Percentiles rank a stretch among this genome's conserved stretches.
These are phyloP conservation scores for Pseudomyrmex flavicornis DNA, from an alignment of 1,140 invertebrate genomes.

Conservation along the genomic window DNA sequence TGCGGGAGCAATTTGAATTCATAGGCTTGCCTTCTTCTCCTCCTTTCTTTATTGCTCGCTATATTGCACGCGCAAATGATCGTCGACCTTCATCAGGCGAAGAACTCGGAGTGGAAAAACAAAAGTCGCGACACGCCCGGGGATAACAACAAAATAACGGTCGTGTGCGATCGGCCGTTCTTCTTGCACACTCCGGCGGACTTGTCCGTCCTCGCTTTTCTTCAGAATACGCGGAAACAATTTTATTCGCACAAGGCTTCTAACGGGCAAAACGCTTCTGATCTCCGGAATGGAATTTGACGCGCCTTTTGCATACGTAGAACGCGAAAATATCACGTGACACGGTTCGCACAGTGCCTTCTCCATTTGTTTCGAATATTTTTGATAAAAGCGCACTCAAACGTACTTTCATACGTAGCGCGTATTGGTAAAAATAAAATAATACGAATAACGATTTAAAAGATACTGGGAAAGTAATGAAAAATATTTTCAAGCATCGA, in stretches of 20 bases:
- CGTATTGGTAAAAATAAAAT: too few relatives aligned
- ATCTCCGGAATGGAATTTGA: conserved; percentile 1
- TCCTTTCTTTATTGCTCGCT: too few relatives aligned
- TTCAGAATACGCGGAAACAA: conserved; percentile 7
- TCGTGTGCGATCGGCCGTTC: background rate
- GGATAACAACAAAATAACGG: background rate
- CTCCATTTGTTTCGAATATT: background rate
- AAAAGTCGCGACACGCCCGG: background rate
- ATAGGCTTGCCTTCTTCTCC: background rate
- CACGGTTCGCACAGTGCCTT: too few relatives aligned
- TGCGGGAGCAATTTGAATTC: conserved; percentile 32
- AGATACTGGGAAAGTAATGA: too few relatives aligned
- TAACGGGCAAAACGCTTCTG: background rate
- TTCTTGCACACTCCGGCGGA: background rate
- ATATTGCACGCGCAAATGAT: background rate
- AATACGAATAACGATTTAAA: too few relatives aligned
- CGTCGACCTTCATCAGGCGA: background rate
- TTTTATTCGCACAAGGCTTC: background rate
- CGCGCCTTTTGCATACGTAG: background rate
- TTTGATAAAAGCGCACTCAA: background rate
- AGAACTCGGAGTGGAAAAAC: background rate
- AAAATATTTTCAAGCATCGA: too few relatives aligned
- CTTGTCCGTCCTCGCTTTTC: background rate
- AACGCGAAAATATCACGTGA: too few relatives aligned
- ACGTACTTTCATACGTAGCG: too few relatives aligned